phyloP scores from a whole-genome alignment of 2,113 vertebrate genomes.

The Aptenodytes forsteri region DNA sequence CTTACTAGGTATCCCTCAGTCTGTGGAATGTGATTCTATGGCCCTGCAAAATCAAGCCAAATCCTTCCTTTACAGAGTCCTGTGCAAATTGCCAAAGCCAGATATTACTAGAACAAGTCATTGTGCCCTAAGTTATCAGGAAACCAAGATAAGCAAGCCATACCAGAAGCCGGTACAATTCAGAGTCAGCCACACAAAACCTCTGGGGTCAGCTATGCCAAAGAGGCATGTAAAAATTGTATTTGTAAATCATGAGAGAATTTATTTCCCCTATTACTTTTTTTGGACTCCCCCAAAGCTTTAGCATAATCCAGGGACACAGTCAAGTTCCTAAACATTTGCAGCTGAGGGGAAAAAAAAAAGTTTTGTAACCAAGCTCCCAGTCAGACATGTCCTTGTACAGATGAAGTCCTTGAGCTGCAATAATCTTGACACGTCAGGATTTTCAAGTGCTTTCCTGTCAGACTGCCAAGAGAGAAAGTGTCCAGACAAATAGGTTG shows the following conservation, averaged over 20 bases:
- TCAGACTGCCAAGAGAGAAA: neutral
- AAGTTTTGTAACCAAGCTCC: neutral
- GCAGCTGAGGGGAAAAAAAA: neutral
- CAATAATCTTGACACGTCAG: neutral
- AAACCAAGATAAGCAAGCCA: neutral
- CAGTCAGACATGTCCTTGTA: neutral
- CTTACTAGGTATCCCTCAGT: neutral
- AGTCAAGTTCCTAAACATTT: neutral
- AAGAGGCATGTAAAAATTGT: neutral
- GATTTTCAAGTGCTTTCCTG: neutral
- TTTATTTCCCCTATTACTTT: neutral
- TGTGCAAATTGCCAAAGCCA: neutral
- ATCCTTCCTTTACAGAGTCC: neutral
- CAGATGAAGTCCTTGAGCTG: neutral
- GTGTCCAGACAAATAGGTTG: neutral
- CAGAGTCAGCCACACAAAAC: neutral
- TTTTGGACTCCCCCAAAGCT: neutral
- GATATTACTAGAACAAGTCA: neutral
- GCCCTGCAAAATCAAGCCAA: neutral
- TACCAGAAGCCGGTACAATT: neutral
- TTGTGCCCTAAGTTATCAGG: neutral
- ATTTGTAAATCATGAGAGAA: neutral
- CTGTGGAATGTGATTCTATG: neutral
- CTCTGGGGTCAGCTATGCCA: neutral
- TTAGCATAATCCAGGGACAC: neutral